Base-by-base conservation (phyloP, 2,113 vertebrate genomes). In the Talpa occidentalis region DNA sequence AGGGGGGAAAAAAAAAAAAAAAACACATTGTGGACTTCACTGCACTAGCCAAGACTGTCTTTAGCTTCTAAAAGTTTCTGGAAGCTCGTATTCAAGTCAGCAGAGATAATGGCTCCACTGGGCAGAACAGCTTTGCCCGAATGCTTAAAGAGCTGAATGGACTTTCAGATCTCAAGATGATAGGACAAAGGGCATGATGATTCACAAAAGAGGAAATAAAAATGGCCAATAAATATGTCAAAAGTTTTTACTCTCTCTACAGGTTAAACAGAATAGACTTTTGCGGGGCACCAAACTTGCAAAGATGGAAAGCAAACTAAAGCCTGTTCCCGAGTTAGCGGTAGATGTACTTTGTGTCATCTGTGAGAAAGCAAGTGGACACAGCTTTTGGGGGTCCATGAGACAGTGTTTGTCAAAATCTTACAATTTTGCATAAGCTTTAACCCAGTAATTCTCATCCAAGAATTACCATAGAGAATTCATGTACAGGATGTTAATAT, bases 141-240 rank as follows among this genome's bases (percentile, higher is more conserved):
- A 62, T 84, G 83, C 47, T 62, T 84, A 81, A 76, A 89, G 69
- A 91, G 28, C n/a, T 82, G 52, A 81, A 62, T 64, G 66, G 17
- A 86, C 69, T 91, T 90, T 49, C 37, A 82, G 82, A 59, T 4
- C 22, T 80, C 88, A 44, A 73, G 72, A 77, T 49, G 74, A 77
- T 84, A 60, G 47, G 35, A 77, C 62, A 59, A 72, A 78, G 84
- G 64, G 2, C n/a, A 78, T 60, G 35, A 81, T 72, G 35, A 56
- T 69, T 95, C 24, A 64, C 35, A 84, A 56, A 89, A 87, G 54
- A 94, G 8, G 16, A 93, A 73, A 78, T 90, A 67, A 93, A 96
- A 78, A 79, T 82, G 84, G 28, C 54, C 54, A 49, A n/a, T 86
- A 72, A 90, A 42, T 7, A 77, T 21, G 56, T 74, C 56, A 67